Conservation (phyloP, 2,113 vertebrate species). For the Corythoichthys haematopterus region DNA sequence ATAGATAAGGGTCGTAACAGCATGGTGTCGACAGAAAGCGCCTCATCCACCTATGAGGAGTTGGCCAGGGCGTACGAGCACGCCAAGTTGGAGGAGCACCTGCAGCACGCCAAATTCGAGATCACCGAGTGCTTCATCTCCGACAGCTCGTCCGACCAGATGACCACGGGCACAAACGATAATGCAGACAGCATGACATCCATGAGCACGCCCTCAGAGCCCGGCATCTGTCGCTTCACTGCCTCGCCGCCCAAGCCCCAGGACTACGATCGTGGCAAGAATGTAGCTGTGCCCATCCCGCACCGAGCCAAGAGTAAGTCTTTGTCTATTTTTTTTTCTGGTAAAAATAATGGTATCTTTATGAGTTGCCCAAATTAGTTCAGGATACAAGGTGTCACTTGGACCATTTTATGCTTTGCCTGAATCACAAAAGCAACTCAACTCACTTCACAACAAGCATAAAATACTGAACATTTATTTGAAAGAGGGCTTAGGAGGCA, state of each 20-base stretch:
- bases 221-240: slow-evolving; percentile 96
- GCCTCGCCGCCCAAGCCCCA: slow-evolving; percentile 97
- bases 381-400: no score
- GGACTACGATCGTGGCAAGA: slow-evolving; percentile 90
- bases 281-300: slow-evolving; percentile 94
- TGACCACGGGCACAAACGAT: slow-evolving; percentile 94
- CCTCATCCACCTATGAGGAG: slow-evolving; percentile 93
- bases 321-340: no score
- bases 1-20: slow-evolving; percentile 95
- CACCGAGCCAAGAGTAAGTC: slow-evolving; percentile 92
- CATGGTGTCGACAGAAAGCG: slow-evolving; percentile 97
- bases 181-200: slow-evolving; percentile 95
- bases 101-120: slow-evolving; percentile 95
- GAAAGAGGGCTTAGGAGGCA: no score
- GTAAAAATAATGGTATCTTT: background rate
- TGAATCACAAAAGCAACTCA: background rate
- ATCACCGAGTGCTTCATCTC: slow-evolving; percentile 98
- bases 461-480: no score
- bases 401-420: background rate
- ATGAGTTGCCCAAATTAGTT: background rate
- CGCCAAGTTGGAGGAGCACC: slow-evolving; percentile 92
- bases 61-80: slow-evolving; percentile 91
- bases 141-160: slow-evolving; percentile 93
- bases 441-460: no score
- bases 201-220: slow-evolving; percentile 97